phyloP scores from a whole-genome alignment of 1,140 invertebrate genomes.

The Scaptomyza pallida region DNA sequence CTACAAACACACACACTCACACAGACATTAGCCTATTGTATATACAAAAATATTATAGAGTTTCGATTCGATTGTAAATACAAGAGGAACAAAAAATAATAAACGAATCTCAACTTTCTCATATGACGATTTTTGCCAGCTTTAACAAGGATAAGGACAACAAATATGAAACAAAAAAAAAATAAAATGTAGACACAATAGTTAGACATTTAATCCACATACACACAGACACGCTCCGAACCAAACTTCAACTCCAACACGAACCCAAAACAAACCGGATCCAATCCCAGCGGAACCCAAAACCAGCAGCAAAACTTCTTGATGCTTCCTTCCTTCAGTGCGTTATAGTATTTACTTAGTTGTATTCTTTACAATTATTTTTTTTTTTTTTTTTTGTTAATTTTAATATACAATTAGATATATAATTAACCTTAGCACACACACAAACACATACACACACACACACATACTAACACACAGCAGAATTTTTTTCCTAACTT shows the following conservation, averaged over 20 bases:
- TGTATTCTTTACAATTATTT: conserved; percentile 1
- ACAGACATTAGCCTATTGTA: conserved; percentile 59
- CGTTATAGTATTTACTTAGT: conserved; percentile 44
- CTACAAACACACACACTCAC: conserved; percentile 18
- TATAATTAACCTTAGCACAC: conserved; percentile 33
- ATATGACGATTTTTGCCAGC: conserved; percentile 36
- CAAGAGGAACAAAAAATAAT: conserved; percentile 17
- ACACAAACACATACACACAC: conserved; percentile 32
- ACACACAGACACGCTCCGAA: conserved; percentile 27
- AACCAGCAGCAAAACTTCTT: conserved; percentile 39
- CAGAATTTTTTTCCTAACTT: conserved; percentile 72
- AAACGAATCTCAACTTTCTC: conserved; percentile 17
- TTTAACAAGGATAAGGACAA: conserved; percentile 28
- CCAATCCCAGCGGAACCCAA: conserved; percentile 20
- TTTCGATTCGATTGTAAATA: conserved; percentile 74
- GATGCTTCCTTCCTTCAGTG: conserved; percentile 60
- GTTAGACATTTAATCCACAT: conserved; percentile 22
- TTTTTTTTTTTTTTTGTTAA: conserved; percentile 13
- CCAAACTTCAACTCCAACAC: too few relatives aligned
- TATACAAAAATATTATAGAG: conserved; percentile 64
- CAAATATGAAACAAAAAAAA: too few relatives aligned
- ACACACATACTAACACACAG: conserved; percentile 26
- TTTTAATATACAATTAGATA: conserved; percentile 23
- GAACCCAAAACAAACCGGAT: conserved; percentile 17
- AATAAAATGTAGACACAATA: conserved; percentile 37